Conservation (phyloP, 2,888 invertebrate genomes). For the Chydorus sphaericus region DNA sequence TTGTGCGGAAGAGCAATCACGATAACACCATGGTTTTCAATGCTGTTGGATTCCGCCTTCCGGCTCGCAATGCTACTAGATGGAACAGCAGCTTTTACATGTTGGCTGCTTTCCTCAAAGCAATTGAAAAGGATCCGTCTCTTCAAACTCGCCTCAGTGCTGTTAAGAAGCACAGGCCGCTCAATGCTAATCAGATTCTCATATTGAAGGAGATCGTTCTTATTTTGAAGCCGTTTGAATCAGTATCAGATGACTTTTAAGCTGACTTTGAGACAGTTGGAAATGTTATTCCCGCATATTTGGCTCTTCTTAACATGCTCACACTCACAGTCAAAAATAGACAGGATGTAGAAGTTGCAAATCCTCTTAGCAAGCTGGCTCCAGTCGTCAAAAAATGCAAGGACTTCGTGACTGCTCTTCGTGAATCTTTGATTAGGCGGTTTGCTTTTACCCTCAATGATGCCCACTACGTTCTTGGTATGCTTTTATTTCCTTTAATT, state of each 20-base stretch:
- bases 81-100: background rate
- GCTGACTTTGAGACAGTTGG: background rate
- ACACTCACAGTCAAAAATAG: background rate
- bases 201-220: background rate
- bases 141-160: background rate
- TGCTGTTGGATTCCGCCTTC: background rate
- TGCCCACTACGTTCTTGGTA: background rate
- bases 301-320: background rate
- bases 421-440: background rate
- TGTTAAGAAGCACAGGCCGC: background rate
- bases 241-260: background rate
- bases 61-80: background rate
- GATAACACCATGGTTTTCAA: background rate
- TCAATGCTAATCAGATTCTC: background rate
- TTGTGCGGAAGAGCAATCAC: background rate
- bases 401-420: background rate
- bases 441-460: background rate
- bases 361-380: background rate
- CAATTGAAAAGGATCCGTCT: slow-evolving; percentile 1
- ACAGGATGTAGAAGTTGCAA: background rate
- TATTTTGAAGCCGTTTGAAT: background rate
- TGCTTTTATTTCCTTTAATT: background rate
- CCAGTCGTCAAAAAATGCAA: background rate
- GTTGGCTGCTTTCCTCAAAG: background rate
- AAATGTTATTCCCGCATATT: background rate